These are phyloP conservation scores for Leistus spinibarbis DNA, from an alignment of 2,888 invertebrate genomes.

Conservation along the genomic window DNA sequence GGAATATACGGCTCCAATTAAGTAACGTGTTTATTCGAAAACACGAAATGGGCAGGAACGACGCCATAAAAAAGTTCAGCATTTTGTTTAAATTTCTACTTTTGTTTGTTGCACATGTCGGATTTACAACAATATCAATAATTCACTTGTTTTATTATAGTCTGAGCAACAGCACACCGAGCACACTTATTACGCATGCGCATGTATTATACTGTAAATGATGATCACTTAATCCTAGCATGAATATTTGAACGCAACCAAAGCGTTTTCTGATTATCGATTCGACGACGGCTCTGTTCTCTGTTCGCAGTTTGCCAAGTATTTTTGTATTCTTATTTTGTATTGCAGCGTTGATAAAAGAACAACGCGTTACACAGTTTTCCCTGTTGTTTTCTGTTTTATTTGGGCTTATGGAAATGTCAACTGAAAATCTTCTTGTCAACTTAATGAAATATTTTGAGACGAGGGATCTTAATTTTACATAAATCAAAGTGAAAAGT, in stretches of 20 bases:
- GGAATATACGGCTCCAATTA: conserved; percentile 28
- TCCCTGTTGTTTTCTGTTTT: not conserved
- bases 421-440: not conserved
- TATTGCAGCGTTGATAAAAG: not conserved
- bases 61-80: conserved; percentile 14
- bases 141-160: conserved; percentile 18
- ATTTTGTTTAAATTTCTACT: conserved; percentile 8
- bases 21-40: conserved; percentile 37
- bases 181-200: conserved; percentile 19
- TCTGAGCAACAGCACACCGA: not conserved
- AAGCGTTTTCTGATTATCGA: conserved; percentile 32
- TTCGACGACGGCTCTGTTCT: conserved; percentile 1
- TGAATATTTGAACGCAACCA: conserved; percentile 29
- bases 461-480: not conserved
- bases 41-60: conserved; percentile 29
- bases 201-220: conserved; percentile 10
- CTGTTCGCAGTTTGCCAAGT: not conserved
- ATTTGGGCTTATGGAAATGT: not conserved
- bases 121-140: conserved; percentile 35
- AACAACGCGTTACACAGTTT: not conserved
- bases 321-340: not conserved
- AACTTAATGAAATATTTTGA: not conserved
- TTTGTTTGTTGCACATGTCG: conserved; percentile 19
- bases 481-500: not conserved
- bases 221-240: conserved; percentile 28